Base-by-base conservation (phyloP, 1,140 invertebrate species). In the Cydia strobilella region DNA sequence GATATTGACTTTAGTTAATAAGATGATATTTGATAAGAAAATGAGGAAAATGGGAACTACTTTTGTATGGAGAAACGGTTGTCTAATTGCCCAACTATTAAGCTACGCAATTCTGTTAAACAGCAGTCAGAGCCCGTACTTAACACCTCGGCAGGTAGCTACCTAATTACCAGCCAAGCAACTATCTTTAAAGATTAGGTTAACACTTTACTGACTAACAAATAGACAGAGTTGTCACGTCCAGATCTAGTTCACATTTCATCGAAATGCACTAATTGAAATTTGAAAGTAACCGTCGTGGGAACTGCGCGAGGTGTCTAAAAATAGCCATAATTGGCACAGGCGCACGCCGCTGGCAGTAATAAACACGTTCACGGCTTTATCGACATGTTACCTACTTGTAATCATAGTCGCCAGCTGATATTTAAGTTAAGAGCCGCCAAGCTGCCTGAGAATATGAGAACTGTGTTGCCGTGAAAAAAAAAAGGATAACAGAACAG, bases 241-340 rank as follows among this genome's bases (percentile, higher is more conserved):
- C 51, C 4, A 23, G 20, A 59, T 23, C 54, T 59, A 59, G 54
- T 59, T 23, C 20, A 59, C 18, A 20, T 18, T 54, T 18, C 23
- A 59, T 23, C 54, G 54, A 23, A 59, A 51, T 51, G 48, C 23
- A 23, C 54, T 59, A 59, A 59, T 59, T 59, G 54, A 59, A 59
- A 59, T 59, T 59, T 59, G 54, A 59, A 59, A 59, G 54, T 59
- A 59, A 23, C 54, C 54, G 51, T 9, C 51, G 54, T 59, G 54
- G 54, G 54, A 59, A 59, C 20, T 20, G 54, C 15, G 54, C 54
- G 54, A 59, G 54, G 54, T 59, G 54, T 59, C 20, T 59, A 23
- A 59, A 59, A 59, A 51, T 51, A 51, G 48, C 20, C 6, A n/a
- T 59, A 59, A 59, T 59, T 59, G 54, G 54, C 54, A 7, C 54